Conservation (phyloP, 2,113 vertebrate genomes). For the Turnix velox region DNA sequence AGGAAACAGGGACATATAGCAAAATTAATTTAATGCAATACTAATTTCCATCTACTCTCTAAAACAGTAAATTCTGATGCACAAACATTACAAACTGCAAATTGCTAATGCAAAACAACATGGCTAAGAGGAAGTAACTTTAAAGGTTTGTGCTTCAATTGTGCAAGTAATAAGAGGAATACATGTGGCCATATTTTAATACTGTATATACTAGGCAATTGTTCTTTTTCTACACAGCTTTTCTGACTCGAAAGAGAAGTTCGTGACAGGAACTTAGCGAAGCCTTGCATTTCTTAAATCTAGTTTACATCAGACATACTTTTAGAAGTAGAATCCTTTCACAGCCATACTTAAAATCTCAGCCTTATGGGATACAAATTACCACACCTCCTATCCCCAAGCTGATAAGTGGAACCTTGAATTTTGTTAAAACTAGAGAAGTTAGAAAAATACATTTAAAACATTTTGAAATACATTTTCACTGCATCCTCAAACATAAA, state of each 20-base stretch:
- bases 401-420: background rate
- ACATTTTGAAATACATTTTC: background rate
- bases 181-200: background rate
- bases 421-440: background rate
- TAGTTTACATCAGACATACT: background rate
- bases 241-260: background rate
- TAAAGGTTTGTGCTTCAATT: background rate
- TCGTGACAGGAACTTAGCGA: background rate
- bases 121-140: background rate
- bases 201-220: background rate
- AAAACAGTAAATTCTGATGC: background rate
- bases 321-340: background rate
- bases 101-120: background rate
- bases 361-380: background rate
- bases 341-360: background rate
- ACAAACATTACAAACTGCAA: background rate
- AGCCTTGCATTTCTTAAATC: background rate
- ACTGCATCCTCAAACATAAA: background rate
- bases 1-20: background rate
- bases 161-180: background rate
- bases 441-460: background rate
- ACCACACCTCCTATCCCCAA: rapidly evolving
- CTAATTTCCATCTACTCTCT: background rate
- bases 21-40: background rate
- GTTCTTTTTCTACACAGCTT: background rate